These are phyloP conservation scores for Dynastes maya DNA, from an alignment of 2,888 invertebrate genomes.

Conservation along the genomic window DNA sequence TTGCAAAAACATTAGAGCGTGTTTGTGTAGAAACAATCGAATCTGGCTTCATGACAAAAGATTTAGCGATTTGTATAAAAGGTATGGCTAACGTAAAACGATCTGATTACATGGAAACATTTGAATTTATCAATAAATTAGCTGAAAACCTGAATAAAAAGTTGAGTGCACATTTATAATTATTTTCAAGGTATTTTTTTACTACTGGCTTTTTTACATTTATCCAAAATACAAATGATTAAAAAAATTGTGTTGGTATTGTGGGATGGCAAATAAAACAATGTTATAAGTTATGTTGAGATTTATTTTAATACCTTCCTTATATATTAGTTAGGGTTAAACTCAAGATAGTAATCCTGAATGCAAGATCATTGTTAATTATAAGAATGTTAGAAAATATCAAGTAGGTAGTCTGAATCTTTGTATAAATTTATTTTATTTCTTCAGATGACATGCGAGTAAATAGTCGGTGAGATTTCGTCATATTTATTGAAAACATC, in stretches of 20 bases:
- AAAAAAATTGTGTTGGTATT: conserved; percentile 14
- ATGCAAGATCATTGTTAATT: no score
- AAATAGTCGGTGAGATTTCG: no score
- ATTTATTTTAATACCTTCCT: not conserved
- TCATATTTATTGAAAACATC: no score
- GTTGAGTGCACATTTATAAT: conserved; percentile 63
- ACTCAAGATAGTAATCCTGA: not conserved
- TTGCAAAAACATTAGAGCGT: conserved; percentile 89
- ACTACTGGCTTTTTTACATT: not conserved
- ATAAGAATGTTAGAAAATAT: no score
- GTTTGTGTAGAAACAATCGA: conserved; percentile 97
- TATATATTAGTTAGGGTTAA: not conserved
- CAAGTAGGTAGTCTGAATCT: no score
- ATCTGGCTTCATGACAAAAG: conserved; percentile 96
- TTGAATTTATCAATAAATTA: conserved; percentile 96
- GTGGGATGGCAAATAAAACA: conserved; percentile 5
- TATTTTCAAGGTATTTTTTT: conserved; percentile 1
- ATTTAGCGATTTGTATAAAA: conserved; percentile 98
- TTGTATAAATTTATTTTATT: no score
- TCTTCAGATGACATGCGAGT: no score
- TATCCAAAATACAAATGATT: not conserved
- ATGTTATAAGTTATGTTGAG: not conserved
- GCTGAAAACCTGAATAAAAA: conserved; percentile 88
- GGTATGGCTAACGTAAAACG: conserved; percentile 86
- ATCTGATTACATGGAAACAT: conserved; percentile 95